Percentiles rank a stretch among this genome's conserved stretches.
phyloP scores from a whole-genome alignment of 1,140 invertebrate species.

The Drosophila subobscura region DNA sequence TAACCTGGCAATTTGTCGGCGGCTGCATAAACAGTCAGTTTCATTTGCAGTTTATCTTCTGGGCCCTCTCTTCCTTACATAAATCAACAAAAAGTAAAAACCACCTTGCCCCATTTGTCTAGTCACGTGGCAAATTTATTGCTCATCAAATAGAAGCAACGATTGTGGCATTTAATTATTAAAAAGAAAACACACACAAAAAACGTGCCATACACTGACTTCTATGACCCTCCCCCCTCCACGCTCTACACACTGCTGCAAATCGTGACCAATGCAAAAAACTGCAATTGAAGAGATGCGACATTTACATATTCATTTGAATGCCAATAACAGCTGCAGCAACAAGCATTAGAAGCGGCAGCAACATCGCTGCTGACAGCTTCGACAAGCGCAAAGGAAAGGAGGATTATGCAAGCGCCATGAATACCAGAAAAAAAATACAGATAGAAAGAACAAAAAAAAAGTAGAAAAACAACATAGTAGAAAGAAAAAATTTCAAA shows the following conservation, averaged over 20 bases:
- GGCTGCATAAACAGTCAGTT: slow-evolving; percentile 76
- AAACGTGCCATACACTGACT: slow-evolving; percentile 61
- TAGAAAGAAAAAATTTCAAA: slow-evolving; percentile 48
- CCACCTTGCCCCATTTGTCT: slow-evolving; percentile 5
- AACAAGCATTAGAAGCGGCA: slow-evolving; percentile 4
- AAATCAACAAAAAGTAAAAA: slow-evolving; percentile 57
- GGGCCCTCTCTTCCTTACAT: slow-evolving; percentile 6
- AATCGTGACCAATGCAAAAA: slow-evolving; percentile 45
- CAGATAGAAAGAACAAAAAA: slow-evolving; percentile 21
- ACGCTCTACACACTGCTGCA: neutral
- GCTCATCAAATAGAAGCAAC: slow-evolving; percentile 10
- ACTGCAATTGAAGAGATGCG: slow-evolving; percentile 47
- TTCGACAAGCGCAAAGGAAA: slow-evolving; percentile 55
- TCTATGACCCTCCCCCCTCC: slow-evolving; percentile 40
- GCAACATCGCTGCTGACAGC: slow-evolving; percentile 60
- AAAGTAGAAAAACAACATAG: slow-evolving; percentile 23
- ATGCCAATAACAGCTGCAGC: slow-evolving; percentile 74
- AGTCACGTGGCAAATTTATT: slow-evolving; percentile 41
- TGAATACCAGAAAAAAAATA: slow-evolving; percentile 35
- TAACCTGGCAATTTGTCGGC: slow-evolving; percentile 76
- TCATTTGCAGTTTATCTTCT: slow-evolving; percentile 74
- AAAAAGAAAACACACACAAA: slow-evolving; percentile 14
- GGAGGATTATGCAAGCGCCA: slow-evolving; percentile 77
- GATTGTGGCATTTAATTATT: slow-evolving; percentile 15
- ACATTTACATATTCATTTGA: slow-evolving; percentile 78